phyloP scores from a whole-genome alignment of 2,888 invertebrate genomes.

The Petrophora chlorosata region DNA sequence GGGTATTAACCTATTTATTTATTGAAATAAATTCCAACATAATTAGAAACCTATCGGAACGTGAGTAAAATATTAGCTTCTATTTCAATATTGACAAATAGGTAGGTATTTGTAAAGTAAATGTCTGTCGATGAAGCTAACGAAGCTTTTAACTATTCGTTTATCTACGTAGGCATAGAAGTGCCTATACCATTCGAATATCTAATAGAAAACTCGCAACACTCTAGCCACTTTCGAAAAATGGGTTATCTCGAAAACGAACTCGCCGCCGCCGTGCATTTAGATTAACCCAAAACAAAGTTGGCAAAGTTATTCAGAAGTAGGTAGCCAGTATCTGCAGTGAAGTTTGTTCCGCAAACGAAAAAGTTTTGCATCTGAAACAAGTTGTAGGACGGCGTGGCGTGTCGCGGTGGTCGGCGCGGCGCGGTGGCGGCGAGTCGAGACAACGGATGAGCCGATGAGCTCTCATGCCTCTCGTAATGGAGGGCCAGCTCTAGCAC shows the following conservation, averaged over 20 bases:
- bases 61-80: no score
- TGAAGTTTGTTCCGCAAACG: slow-evolving; percentile 34
- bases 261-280: slow-evolving; percentile 1
- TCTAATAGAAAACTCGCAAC: background rate
- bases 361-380: slow-evolving; percentile 37
- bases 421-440: slow-evolving; percentile 26
- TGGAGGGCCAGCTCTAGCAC: slow-evolving; percentile 51
- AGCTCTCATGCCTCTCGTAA: slow-evolving; percentile 40
- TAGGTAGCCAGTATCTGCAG: slow-evolving; percentile 32
- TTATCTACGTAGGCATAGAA: no score
- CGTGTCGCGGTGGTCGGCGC: slow-evolving; percentile 18
- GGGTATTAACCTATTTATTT: no score
- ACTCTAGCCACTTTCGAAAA: background rate
- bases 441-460: slow-evolving; percentile 38
- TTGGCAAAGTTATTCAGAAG: slow-evolving; percentile 31
- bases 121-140: no score
- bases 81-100: no score
- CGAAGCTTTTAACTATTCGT: no score
- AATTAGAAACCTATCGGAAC: no score
- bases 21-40: no score
- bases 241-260: background rate
- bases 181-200: no score
- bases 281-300: slow-evolving; percentile 23
- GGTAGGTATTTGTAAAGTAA: no score
- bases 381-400: slow-evolving; percentile 12